Evolutionary conservation across 2,113 vertebrate species (phyloP).

Genomic region (Rhizomys pruinosus): DNA sequence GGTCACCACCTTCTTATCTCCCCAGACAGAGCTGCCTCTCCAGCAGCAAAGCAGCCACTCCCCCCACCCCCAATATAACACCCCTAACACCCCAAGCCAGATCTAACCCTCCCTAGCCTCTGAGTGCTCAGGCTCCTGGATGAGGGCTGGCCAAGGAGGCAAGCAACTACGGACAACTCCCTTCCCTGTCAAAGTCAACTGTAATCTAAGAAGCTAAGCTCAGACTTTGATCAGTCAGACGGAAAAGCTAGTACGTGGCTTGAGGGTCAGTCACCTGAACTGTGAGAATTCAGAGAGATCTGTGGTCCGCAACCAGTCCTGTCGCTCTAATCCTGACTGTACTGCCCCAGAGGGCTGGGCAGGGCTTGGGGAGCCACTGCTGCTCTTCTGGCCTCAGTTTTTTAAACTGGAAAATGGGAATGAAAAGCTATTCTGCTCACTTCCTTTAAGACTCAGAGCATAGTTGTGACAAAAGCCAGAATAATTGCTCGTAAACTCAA

Average conservation of each 20-base stretch:
- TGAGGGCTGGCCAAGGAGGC: not conserved
- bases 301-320: not conserved
- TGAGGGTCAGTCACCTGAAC: not conserved
- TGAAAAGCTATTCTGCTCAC: not conserved
- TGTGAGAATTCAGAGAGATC: not conserved
- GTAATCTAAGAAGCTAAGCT: not conserved
- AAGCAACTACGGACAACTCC: not conserved
- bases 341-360: not conserved
- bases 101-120: not conserved
- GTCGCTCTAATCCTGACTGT: not conserved
- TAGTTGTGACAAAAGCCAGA: not conserved
- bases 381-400: not conserved
- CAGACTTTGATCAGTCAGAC: not conserved
- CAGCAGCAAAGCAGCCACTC: not conserved
- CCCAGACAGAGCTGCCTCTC: not conserved
- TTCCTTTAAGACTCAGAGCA: not conserved
- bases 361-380: not conserved
- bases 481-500: not conserved
- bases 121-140: not conserved
- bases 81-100: not conserved
- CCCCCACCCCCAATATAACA: accelerated
- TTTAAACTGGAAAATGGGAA: not conserved
- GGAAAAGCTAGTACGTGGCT: not conserved
- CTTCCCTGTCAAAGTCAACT: not conserved
- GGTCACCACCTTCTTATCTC: not conserved